Base-by-base conservation (phyloP, 2,113 vertebrate species). In the Artemisiospiza belli region DNA sequence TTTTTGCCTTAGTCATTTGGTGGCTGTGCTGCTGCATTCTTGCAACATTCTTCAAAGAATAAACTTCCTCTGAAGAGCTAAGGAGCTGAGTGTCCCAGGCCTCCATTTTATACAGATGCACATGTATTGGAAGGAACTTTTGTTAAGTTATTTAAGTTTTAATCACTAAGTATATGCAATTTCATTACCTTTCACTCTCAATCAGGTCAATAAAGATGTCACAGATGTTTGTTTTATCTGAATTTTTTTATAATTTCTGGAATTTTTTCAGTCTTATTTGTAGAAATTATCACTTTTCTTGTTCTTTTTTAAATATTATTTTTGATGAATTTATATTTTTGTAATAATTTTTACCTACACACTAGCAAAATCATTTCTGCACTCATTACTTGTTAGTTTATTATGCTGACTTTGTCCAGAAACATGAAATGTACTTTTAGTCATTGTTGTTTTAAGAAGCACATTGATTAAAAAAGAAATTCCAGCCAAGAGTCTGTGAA, bases 41-140 rank as follows among this genome's bases (percentile, higher is more conserved):
- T 78, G 78, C 57, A 90, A 30, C 27, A 52, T 93, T 90, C 67
- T 88, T 95, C 63, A 89, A 19, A 76, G 75, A 96, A 54, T 19
- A 84, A 59, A 41, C 41, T 95, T 64, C 66, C 30, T 91, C 46
- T 88, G 76, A 92, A 87, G 41, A 89, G 61, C 64, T 81, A 63
- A 89, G 87, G 91, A 95, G 15, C 33, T 24, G 43, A 84, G 19
- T 78, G 62, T 94, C 78, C 69, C 30, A 83, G 41, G 46, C 43
- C 61, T 89, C 46, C 6, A 13, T 64, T 81, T 68, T 59, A 55
- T 83, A 72, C 64, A 7, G 13, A 10, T 95, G 31, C 37, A 43
- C 15, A 17, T 15, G 21, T 83, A 90, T 86, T 90, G 39, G 41
- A 94, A 94, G 15, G 37, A 75, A 59, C 52, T 68, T 95, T 61